A percentile compares a stretch with the other conserved stretches of the same genome.
These are phyloP conservation scores for Drosophila pseudotakahashii DNA, from an alignment of 2,888 invertebrate genomes.

Conservation along the genomic window DNA sequence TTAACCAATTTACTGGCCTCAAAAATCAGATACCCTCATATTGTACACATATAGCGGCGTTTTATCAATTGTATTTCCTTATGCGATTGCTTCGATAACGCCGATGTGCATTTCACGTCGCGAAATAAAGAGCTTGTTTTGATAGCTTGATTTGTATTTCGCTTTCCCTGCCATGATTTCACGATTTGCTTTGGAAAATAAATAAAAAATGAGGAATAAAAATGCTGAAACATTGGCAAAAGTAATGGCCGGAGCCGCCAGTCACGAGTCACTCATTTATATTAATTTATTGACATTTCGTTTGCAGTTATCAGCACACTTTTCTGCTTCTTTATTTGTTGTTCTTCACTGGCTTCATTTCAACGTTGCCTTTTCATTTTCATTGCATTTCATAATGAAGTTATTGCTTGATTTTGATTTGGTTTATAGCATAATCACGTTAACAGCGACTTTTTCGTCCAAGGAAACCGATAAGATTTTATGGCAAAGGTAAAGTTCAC, in stretches of 20 bases:
- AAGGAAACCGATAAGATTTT: constrained; percentile 34
- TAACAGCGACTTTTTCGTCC: constrained; percentile 16
- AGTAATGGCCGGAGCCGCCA: constrained; percentile 32
- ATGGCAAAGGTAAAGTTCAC: constrained; percentile 16
- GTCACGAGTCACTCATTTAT: constrained; percentile 79
- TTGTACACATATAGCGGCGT: constrained; percentile 4
- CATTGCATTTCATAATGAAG: constrained; percentile 39
- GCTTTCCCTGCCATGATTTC: constrained; percentile 5
- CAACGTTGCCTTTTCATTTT: background rate
- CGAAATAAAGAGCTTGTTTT: constrained; percentile 25
- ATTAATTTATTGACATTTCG: constrained; percentile 75
- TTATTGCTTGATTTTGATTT: constrained; percentile 18
- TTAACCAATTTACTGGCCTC: constrained; percentile 29
- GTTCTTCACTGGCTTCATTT: background rate
- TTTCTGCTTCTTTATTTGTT: constrained; percentile 37
- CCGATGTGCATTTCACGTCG: constrained; percentile 50
- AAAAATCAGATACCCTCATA: constrained; percentile 24
- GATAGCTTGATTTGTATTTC: constrained; percentile 22
- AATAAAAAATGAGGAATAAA: constrained; percentile 1
- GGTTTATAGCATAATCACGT: constrained; percentile 10
- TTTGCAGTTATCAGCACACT: constrained; percentile 63
- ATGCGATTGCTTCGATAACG: constrained; percentile 54
- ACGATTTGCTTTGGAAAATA: constrained; percentile 19
- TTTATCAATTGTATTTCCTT: constrained; percentile 40
- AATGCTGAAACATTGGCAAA: background rate